These are phyloP conservation scores for Picathartes gymnocephalus DNA, from an alignment of 2,113 vertebrate species.

Conservation along the genomic window DNA sequence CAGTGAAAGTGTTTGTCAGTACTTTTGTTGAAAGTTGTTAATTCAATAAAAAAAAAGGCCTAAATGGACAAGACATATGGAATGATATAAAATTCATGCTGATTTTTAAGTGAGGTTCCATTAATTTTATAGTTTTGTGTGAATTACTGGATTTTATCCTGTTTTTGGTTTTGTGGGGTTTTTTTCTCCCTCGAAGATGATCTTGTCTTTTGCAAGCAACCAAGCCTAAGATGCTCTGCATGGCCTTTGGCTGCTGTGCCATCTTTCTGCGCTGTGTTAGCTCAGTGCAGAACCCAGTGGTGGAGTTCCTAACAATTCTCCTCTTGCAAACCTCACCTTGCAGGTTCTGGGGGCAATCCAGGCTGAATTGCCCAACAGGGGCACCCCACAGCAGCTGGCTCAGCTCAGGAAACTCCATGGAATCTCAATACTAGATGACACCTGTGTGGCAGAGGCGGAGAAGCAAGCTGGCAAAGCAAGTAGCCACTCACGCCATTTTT, in stretches of 20 bases:
- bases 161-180: rapidly evolving
- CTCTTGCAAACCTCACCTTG: background rate
- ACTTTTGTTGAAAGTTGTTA: background rate
- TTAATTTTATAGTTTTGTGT: background rate
- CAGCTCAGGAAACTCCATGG: background rate
- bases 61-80: background rate
- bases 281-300: background rate
- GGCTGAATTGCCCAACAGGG: background rate
- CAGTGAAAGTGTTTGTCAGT: background rate
- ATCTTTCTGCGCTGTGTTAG: background rate
- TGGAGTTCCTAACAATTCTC: background rate
- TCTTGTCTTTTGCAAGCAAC: background rate
- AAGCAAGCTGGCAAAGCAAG: background rate
- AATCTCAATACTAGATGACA: background rate
- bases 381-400: background rate
- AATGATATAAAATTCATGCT: background rate
- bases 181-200: background rate
- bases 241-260: background rate
- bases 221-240: background rate
- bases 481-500: background rate
- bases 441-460: background rate
- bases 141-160: background rate
- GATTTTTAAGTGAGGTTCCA: background rate
- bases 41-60: background rate
- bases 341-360: background rate